phyloP scores from a whole-genome alignment of 2,797 vertebrate genomes.

The Ctenopoma multispine region DNA sequence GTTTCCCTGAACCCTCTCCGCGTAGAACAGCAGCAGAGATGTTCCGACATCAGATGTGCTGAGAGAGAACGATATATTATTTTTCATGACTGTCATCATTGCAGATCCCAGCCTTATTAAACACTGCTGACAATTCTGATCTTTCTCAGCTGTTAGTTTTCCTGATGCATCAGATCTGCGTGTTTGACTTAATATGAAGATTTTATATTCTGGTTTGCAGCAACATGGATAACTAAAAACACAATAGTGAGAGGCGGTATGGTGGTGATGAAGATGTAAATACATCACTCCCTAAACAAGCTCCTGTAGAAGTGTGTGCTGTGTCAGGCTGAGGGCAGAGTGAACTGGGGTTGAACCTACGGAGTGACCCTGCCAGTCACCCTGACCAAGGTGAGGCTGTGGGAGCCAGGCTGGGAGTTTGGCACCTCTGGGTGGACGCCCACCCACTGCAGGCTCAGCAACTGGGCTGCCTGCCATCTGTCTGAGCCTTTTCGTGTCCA shows the following conservation, averaged over 20 bases:
- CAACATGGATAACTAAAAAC: not conserved
- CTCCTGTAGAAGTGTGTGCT: not conserved
- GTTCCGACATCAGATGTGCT: not conserved
- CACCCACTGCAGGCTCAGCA: conserved; percentile 73
- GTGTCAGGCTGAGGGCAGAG: conserved; percentile 55
- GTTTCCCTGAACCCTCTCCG: not conserved
- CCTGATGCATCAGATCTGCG: not conserved
- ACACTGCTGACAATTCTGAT: too few species aligned
- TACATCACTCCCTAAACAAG: not conserved
- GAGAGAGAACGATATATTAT: not conserved
- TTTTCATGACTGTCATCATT: too few species aligned
- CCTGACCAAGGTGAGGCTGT: conserved; percentile 72
- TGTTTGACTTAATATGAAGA: conserved; percentile 3
- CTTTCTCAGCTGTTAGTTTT: not conserved
- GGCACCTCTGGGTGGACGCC: conserved; percentile 78
- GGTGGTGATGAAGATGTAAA: not conserved
- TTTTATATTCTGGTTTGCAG: too few species aligned
- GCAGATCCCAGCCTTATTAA: too few species aligned
- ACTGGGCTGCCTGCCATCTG: conserved; percentile 79
- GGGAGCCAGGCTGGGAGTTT: conserved; percentile 75
- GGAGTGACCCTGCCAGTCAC: conserved; percentile 50
- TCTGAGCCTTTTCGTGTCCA: conserved; percentile 67
- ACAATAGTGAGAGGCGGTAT: not conserved
- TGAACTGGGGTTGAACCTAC: conserved; percentile 71
- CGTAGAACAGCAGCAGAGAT: not conserved